A percentile compares a stretch with the other conserved stretches of the same genome.
Conservation (phyloP, 2,797 vertebrate genomes). For the Rousettus madagascariensis region DNA sequence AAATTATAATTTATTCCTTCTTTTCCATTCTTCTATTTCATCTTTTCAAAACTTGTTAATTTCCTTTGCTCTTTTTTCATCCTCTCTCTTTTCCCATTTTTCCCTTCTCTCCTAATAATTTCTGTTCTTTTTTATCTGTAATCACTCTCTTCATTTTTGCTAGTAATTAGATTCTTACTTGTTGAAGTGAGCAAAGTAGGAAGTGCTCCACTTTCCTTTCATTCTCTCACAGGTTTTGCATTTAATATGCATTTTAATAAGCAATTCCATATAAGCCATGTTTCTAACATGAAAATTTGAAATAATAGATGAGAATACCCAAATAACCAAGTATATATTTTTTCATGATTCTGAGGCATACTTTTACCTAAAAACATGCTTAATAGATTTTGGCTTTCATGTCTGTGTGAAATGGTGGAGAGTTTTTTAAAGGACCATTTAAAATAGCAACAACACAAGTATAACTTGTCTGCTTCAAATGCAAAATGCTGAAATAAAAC, state of each 20-base stretch:
- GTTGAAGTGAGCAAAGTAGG: not conserved
- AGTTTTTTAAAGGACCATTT: conserved; percentile 15
- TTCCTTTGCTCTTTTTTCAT: not conserved
- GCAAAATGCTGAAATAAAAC: conserved; percentile 16
- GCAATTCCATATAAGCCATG: not conserved
- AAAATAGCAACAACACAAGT: conserved; percentile 25
- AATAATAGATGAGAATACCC: not conserved
- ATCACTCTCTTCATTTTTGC: not conserved
- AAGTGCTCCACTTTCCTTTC: not conserved
- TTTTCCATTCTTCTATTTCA: not conserved
- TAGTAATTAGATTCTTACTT: not conserved
- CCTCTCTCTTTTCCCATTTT: not conserved
- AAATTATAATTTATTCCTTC: not conserved
- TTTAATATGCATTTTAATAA: not conserved
- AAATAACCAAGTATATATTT: not conserved
- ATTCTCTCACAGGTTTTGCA: not conserved
- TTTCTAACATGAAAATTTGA: not conserved
- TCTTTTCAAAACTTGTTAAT: not conserved
- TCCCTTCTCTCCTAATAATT: not conserved
- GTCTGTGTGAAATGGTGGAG: not conserved
- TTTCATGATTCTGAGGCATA: not conserved
- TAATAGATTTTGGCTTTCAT: not conserved
- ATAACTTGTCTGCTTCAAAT: not conserved
- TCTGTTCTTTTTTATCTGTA: not conserved
- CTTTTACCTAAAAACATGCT: not conserved